Evolutionary conservation across 2,113 vertebrate genomes (phyloP), one percentile per base, ranked within the genome.

Genomic region (Symphodus melops): DNA sequence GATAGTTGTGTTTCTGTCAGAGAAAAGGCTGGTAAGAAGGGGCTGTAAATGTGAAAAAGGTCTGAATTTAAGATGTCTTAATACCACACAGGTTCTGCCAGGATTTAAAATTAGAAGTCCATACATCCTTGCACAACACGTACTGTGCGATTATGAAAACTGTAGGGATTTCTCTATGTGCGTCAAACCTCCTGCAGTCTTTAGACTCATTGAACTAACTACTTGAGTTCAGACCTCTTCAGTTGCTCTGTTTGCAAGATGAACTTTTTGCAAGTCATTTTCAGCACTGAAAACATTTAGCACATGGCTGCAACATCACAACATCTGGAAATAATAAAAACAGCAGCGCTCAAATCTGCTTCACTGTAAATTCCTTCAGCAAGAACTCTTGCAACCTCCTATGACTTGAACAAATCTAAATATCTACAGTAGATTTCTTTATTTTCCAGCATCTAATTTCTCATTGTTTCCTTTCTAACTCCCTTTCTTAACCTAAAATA

Each of bases 51-150:
- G 51, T 53, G 54, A 61, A 25, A 62, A 61, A 49, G 58, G 62
- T 60, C 54, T 67, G 14, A 54, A 74, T 72, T 79, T 39, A 64
- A 17, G 36, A 23, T 60, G 54, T 39, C 42, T 77, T 75, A 66
- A 78, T 84, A 63, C 39, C 13, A 55, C 8, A 55, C 25, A 67
- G 6, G 51, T 55, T 59, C 3, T 23, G 36, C 44, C 19, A 9
- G 21, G 17, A 1, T 28, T 53, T 21, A 57, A 57, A n/a, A 54
- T 2, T 1, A 64, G 19, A 19, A 20, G 16, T 41, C 39, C 39
- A 41, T 6, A 10, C 39, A 11, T 41, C 11, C 39, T 41, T 41
- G 20, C 20, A 8, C 12, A 10, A 36, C 3, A 53, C 25, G 10
- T 33, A 8, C 48, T 33, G 4, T 53, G 16, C 23, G n/a, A 58